Percentiles rank a stretch among this genome's conserved stretches.
These are phyloP conservation scores for Staurois parvus DNA, from an alignment of 2,797 vertebrate genomes.

Conservation along the genomic window DNA sequence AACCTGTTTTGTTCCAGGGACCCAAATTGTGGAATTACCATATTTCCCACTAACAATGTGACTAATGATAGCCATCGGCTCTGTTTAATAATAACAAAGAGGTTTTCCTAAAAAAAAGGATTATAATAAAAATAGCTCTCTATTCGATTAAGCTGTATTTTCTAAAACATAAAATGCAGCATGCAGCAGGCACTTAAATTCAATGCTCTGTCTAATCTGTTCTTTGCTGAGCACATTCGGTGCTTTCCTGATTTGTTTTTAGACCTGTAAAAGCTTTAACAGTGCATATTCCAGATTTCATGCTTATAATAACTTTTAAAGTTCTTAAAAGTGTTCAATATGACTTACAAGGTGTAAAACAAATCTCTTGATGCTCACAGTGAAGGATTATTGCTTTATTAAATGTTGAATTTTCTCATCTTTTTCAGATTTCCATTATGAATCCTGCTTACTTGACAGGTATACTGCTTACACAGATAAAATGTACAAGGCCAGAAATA, in stretches of 20 bases:
- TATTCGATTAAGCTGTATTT: slow-evolving; percentile 70
- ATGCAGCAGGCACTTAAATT: slow-evolving; percentile 69
- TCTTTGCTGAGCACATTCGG: slow-evolving; percentile 65
- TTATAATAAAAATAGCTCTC: slow-evolving; percentile 62
- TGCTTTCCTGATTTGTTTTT: slow-evolving; percentile 60
- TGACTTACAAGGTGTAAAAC: slow-evolving; percentile 38
- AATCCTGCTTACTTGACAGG: slow-evolving; percentile 72
- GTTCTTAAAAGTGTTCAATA: slow-evolving; percentile 40
- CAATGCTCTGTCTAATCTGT: slow-evolving; percentile 68
- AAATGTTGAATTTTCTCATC: slow-evolving; percentile 66
- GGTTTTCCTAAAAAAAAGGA: slow-evolving; percentile 48
- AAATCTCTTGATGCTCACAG: slow-evolving; percentile 11
- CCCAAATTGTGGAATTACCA: slow-evolving; percentile 63
- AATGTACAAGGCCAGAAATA: slow-evolving; percentile 65
- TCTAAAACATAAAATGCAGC: slow-evolving; percentile 67
- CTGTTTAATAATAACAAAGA: slow-evolving; percentile 66
- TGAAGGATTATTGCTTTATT: slow-evolving; percentile 61
- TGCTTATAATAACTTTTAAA: slow-evolving; percentile 41
- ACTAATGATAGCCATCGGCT: slow-evolving; percentile 72
- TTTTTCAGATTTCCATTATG: slow-evolving; percentile 68
- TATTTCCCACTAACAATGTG: slow-evolving; percentile 69
- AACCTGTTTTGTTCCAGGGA: not conserved
- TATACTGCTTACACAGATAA: slow-evolving; percentile 68
- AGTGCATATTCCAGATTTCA: not conserved
- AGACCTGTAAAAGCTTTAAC: slow-evolving; percentile 57